Base-by-base conservation (phyloP, 2,888 invertebrate species). In the Diplolepis rosae region DNA sequence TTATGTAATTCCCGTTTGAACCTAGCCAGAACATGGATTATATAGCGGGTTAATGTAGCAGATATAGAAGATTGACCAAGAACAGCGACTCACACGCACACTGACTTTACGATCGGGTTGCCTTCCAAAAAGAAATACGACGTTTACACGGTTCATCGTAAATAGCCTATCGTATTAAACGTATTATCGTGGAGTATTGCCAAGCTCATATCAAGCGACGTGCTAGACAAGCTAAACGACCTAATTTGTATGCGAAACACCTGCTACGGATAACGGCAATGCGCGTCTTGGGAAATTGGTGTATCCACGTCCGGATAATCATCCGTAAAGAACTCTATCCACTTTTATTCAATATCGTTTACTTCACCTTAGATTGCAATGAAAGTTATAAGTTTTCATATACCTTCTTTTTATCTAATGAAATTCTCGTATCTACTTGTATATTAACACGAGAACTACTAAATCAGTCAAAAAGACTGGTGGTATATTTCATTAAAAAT, bases 201-300 rank as follows among this genome's bases (percentile, higher is more conserved):
- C 15, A 27, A 42, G 70, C 65, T 68, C 24, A 67, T 66, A 35
- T 45, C 68, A 32, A 39, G 48, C 66, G 66, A 73, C 70, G 67
- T 45, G 68, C 51, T 61, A 39, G 71, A 73, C 71, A 68, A 45
- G 68, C 66, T 70, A 73, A 73, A 67, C 51, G 72, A 66, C 70
- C 70, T 70, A 73, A n/a, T 73, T 73, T 73, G 72, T 73, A 73
- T 73, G 70, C 70, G 68, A 71, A 65, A 71, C 73, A 73, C 73
- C 73, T 73, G 73, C 68, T 71, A 71, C 65, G 56, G 66, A 66
- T 68, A 73, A 73, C 70, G 69, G 69, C 61, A 66, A 42, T 52
- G 66, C 39, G 68, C 39, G 69, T 35, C 66, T 66, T 54, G 39
- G 72, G 56, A 72, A 72, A 72, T 72, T 69, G 66, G 66, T 67